Percentiles rank a stretch among this genome's conserved stretches.
Conservation (phyloP, 2,113 vertebrate genomes). For the Nothobranchius furzeri region DNA sequence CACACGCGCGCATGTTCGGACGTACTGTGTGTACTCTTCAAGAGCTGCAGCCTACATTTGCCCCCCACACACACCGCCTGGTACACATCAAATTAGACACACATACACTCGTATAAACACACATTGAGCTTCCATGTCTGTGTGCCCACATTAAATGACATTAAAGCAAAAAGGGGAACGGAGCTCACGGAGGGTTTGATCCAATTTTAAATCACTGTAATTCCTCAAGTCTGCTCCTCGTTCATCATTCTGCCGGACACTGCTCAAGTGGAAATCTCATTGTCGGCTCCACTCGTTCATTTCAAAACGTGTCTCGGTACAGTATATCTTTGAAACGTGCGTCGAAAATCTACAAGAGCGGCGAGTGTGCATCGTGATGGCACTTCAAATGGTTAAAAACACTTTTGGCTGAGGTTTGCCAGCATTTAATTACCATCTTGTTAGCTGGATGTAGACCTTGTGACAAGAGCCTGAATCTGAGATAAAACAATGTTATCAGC, state of each 20-base stretch:
- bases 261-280: slow-evolving; percentile 75
- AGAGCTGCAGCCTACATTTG: slow-evolving; percentile 44
- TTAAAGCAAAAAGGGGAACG: slow-evolving; percentile 33
- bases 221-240: slow-evolving; percentile 50
- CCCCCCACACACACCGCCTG: slow-evolving; percentile 28
- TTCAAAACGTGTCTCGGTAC: slow-evolving; percentile 50
- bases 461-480: slow-evolving; percentile 50
- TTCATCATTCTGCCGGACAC: slow-evolving; percentile 73
- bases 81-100: slow-evolving; percentile 38
- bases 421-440: slow-evolving; percentile 60
- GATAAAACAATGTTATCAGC: slow-evolving; percentile 67
- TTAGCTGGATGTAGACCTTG: slow-evolving; percentile 62
- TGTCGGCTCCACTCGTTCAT: slow-evolving; percentile 73
- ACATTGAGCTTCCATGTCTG: slow-evolving; percentile 14
- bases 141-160: slow-evolving; percentile 32
- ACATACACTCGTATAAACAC: slow-evolving; percentile 20
- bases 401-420: slow-evolving; percentile 46
- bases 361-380: slow-evolving; percentile 22
- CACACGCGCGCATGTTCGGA: slow-evolving; percentile 30
- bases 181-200: slow-evolving; percentile 29
- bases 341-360: slow-evolving; percentile 20
- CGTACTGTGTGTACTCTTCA: slow-evolving; percentile 35
- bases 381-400: slow-evolving; percentile 49
- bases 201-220: slow-evolving; percentile 65
- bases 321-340: slow-evolving; percentile 48